Conservation (phyloP, 1,140 invertebrate genomes). For the Chionoecetes opilio region DNA sequence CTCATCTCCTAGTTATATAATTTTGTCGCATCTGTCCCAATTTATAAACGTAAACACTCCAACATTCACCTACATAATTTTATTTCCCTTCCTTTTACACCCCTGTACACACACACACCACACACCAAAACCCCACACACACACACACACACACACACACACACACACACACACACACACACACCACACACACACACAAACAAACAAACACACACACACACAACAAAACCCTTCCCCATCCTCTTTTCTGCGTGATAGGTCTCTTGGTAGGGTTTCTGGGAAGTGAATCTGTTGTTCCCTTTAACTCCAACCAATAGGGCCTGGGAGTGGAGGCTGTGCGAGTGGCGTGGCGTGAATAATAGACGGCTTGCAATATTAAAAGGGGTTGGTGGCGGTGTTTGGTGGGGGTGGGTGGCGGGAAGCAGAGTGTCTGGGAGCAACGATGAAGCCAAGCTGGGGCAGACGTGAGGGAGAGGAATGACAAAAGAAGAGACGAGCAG, state of each 20-base stretch:
- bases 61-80: neutral
- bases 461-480: no score
- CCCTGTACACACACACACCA: neutral
- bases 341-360: neutral
- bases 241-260: neutral
- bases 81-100: neutral
- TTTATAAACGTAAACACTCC: neutral
- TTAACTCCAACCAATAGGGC: neutral
- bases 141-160: slow-evolving; percentile 18
- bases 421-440: no score
- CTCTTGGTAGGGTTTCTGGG: neutral
- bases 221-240: neutral
- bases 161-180: slow-evolving; percentile 6
- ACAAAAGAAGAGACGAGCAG: no score
- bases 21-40: no score
- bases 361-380: neutral
- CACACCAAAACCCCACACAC: neutral
- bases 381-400: no score
- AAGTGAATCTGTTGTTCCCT: neutral
- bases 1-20: no score
- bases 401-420: no score
- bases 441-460: no score
- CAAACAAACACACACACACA: no score
- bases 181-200: neutral
- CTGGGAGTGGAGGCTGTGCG: neutral